These are phyloP conservation scores for Crematogaster levior DNA, from an alignment of 2,888 invertebrate genomes.

Conservation along the genomic window DNA sequence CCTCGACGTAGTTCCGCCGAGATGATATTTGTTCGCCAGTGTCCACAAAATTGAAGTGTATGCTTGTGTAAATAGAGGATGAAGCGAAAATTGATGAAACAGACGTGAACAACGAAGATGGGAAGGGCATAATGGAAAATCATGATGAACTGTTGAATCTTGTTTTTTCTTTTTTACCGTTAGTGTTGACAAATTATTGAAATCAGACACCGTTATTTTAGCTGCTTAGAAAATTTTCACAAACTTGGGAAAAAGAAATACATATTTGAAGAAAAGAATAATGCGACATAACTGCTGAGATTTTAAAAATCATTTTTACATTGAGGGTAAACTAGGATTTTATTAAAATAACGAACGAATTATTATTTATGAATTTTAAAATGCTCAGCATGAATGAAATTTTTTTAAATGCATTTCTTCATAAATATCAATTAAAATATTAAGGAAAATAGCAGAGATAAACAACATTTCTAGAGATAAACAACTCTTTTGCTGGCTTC, in stretches of 20 bases:
- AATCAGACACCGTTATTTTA: not conserved
- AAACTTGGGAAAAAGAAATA: not conserved
- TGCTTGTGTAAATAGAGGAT: slow-evolving; percentile 34
- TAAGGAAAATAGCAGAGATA: no score
- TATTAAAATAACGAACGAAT: not conserved
- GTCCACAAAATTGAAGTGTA: slow-evolving; percentile 39
- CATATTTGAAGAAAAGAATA: not conserved
- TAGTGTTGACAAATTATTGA: slow-evolving; percentile 20
- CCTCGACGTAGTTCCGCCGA: slow-evolving; percentile 8
- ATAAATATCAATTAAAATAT: slow-evolving; percentile 8
- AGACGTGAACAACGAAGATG: slow-evolving; percentile 23
- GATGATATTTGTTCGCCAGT: slow-evolving; percentile 44
- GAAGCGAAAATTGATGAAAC: slow-evolving; percentile 48
- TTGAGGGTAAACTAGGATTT: not conserved
- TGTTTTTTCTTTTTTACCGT: not conserved
- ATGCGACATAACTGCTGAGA: not conserved
- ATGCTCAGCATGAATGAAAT: not conserved
- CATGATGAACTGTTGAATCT: not conserved
- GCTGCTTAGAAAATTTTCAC: not conserved
- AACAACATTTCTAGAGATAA: not conserved
- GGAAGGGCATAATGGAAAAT: slow-evolving; percentile 26
- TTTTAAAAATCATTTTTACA: not conserved
- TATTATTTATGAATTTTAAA: not conserved
- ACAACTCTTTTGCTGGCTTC: not conserved
- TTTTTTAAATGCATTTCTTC: not conserved